phyloP scores from a whole-genome alignment of 2,888 invertebrate species.

The Heliothis peltigera region DNA sequence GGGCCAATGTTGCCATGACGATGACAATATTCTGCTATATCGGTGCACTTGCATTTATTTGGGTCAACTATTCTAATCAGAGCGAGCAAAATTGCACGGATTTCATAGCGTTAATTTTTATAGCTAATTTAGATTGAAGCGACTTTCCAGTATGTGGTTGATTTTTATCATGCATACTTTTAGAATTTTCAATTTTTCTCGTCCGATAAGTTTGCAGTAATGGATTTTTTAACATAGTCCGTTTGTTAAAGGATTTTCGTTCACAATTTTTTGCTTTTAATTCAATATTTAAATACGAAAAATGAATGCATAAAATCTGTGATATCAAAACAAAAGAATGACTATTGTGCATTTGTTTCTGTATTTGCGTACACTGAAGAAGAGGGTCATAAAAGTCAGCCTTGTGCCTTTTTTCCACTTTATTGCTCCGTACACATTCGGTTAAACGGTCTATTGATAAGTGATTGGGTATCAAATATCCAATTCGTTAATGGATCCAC shows the following conservation, averaged over 20 bases:
- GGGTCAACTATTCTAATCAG: slow-evolving; percentile 33
- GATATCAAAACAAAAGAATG: slow-evolving; percentile 8
- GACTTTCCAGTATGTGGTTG: too few species aligned
- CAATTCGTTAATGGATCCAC: slow-evolving; percentile 62
- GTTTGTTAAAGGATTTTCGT: too few species aligned
- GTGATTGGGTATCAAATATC: slow-evolving; percentile 56
- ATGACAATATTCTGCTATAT: slow-evolving; percentile 41
- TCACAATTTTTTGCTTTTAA: too few species aligned
- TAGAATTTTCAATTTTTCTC: too few species aligned
- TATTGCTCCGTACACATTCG: slow-evolving; percentile 30
- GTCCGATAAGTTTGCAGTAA: too few species aligned
- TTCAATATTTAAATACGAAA: neutral
- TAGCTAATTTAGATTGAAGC: neutral
- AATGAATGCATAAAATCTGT: slow-evolving; percentile 5
- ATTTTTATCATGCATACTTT: too few species aligned
- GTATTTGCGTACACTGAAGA: slow-evolving; percentile 31
- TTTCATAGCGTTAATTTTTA: neutral
- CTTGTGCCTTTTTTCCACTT: slow-evolving; percentile 32
- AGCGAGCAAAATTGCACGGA: slow-evolving; percentile 24
- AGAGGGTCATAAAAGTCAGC: slow-evolving; percentile 37
- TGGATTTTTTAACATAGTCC: too few species aligned
- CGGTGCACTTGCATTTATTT: slow-evolving; percentile 56
- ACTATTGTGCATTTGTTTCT: slow-evolving; percentile 26
- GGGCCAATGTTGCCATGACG: slow-evolving; percentile 77
- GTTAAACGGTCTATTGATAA: slow-evolving; percentile 45